phyloP scores from a whole-genome alignment of 2,888 invertebrate species.

The Acanthosepion lycidas region DNA sequence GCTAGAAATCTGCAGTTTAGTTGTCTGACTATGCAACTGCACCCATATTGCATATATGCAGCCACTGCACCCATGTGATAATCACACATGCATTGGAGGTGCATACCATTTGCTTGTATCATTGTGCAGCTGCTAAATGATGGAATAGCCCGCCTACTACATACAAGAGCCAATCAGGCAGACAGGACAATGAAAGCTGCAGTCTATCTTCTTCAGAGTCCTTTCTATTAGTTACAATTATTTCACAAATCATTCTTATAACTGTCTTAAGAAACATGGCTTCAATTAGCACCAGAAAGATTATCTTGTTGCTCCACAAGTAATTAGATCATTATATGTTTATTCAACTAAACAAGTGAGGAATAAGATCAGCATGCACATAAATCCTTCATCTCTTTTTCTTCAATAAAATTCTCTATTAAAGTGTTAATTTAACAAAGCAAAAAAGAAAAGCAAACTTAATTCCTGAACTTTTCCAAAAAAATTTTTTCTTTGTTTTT shows the following conservation, averaged over 20 bases:
- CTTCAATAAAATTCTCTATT: no score
- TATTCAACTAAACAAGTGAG: neutral
- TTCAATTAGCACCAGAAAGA: neutral
- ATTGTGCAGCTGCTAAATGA: constrained; percentile 33
- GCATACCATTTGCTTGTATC: constrained; percentile 33
- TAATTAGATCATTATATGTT: neutral
- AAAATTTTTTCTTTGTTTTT: no score
- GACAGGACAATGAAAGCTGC: neutral
- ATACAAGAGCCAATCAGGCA: neutral
- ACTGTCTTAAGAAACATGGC: neutral
- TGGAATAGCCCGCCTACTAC: neutral
- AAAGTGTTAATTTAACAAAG: no score
- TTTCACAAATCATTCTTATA: neutral
- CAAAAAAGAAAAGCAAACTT: no score
- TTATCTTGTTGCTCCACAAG: neutral
- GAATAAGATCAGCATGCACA: neutral
- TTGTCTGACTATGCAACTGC: neutral
- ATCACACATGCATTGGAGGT: constrained; percentile 16
- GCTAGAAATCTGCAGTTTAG: neutral
- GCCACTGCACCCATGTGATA: constrained; percentile 33
- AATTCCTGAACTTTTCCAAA: no score
- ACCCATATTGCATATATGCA: constrained; percentile 33
- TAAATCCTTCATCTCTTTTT: no score
- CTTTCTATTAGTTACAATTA: neutral
- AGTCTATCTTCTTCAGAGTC: neutral